Conservation (phyloP, 2,113 vertebrate genomes). For the Rhea americana region DNA sequence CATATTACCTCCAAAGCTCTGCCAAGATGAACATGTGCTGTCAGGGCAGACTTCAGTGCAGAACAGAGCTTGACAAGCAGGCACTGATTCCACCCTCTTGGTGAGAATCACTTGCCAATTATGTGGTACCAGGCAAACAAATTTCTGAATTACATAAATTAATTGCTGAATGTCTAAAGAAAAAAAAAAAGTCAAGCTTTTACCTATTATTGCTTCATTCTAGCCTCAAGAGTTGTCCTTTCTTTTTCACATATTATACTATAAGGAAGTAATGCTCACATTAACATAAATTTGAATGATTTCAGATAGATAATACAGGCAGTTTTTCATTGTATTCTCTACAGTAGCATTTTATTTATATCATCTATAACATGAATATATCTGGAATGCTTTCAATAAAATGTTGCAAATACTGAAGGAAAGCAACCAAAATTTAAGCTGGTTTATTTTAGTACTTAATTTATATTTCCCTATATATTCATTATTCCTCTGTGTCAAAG, state of each 20-base stretch:
- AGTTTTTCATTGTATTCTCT: neutral
- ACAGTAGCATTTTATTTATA: neutral
- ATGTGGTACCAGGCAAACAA: constrained; percentile 33
- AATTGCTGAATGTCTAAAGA: neutral
- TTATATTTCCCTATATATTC: neutral
- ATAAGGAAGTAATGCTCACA: neutral
- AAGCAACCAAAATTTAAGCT: neutral
- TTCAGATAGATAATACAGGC: neutral
- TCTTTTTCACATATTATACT: neutral
- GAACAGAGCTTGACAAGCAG: constrained; percentile 58
- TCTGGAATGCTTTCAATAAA: neutral
- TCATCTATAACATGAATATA: neutral
- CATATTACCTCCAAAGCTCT: constrained; percentile 7
- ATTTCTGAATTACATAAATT: constrained; percentile 44
- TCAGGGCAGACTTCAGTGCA: constrained; percentile 46
- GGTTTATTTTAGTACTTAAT: neutral
- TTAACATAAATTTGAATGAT: neutral
- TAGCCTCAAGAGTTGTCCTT: neutral
- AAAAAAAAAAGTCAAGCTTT: neutral
- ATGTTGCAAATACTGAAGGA: neutral
- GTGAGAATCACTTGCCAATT: constrained; percentile 55
- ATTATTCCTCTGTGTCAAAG: neutral
- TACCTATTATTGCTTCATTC: neutral
- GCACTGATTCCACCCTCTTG: constrained; percentile 36
- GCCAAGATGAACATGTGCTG: constrained; percentile 67